Conservation (phyloP, 2,113 vertebrate genomes). For the Semicossyphus pulcher region DNA sequence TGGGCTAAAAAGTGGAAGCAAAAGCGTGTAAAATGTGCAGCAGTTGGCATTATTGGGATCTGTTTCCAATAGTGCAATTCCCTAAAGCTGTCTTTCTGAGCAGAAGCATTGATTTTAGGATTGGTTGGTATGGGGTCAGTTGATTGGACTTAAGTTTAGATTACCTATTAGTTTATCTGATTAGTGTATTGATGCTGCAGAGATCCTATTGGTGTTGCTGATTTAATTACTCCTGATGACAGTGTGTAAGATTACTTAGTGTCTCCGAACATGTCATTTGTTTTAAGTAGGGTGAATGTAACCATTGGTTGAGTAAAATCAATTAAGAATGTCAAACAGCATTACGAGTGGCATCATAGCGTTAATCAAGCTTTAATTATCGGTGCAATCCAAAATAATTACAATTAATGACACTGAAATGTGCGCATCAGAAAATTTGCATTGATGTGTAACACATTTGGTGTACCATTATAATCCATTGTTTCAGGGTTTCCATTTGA, state of each 20-base stretch:
- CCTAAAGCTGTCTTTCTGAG: not conserved
- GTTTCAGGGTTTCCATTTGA: not conserved
- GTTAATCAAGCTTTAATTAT: not conserved
- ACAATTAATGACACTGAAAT: too few species aligned
- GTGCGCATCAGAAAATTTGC: not conserved
- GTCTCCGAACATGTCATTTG: not conserved
- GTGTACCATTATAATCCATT: not conserved
- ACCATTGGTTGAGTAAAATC: not conserved
- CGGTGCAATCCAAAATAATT: not conserved
- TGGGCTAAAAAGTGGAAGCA: too few species aligned
- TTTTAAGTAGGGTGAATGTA: too few species aligned
- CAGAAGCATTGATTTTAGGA: conserved; percentile 35
- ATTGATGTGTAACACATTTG: not conserved
- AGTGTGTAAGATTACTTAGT: not conserved
- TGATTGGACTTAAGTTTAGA: conserved; percentile 38
- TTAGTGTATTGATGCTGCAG: conserved; percentile 9
- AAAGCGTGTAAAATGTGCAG: too few species aligned
- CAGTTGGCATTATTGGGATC: not conserved
- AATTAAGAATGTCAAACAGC: not conserved
- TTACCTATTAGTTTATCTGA: conserved; percentile 34
- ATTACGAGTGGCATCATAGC: not conserved
- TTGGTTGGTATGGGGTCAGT: conserved; percentile 24
- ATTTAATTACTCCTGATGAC: conserved; percentile 26
- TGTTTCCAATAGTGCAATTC: conserved; percentile 29
- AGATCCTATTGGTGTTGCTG: conserved; percentile 13